Conservation (phyloP, 2,888 invertebrate genomes). For the Macrophya annulata region DNA sequence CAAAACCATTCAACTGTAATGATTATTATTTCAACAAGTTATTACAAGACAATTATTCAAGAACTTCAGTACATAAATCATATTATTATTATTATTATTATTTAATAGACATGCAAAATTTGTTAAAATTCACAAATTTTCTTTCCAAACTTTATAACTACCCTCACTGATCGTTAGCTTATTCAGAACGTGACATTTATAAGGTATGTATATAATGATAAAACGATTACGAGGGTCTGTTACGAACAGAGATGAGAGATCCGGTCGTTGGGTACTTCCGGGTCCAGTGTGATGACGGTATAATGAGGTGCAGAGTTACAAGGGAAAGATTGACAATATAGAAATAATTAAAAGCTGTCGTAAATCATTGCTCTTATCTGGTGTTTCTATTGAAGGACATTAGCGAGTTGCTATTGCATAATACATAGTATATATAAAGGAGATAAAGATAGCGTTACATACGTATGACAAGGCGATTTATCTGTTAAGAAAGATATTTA, state of each 20-base stretch:
- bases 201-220: too few species aligned
- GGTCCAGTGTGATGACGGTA: constrained; percentile 63
- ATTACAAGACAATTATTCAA: too few species aligned
- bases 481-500: not conserved
- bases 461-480: not conserved
- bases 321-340: constrained; percentile 30
- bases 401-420: constrained; percentile 27
- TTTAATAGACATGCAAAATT: too few species aligned
- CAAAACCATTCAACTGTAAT: not conserved
- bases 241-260: constrained; percentile 26
- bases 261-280: constrained; percentile 54
- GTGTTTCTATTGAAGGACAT: constrained; percentile 62
- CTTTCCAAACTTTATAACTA: not conserved
- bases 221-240: not conserved
- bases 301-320: constrained; percentile 5
- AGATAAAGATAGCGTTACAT: not conserved
- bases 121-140: not conserved
- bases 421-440: not conserved
- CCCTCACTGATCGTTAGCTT: not conserved
- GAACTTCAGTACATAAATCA: too few species aligned
- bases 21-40: not conserved
- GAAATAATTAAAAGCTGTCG: constrained; percentile 58
- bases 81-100: too few species aligned
- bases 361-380: constrained; percentile 63
- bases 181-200: not conserved